Evolutionary conservation across 1,140 invertebrate species (phyloP).

Genomic region (Penaeus vannamei): DNA sequence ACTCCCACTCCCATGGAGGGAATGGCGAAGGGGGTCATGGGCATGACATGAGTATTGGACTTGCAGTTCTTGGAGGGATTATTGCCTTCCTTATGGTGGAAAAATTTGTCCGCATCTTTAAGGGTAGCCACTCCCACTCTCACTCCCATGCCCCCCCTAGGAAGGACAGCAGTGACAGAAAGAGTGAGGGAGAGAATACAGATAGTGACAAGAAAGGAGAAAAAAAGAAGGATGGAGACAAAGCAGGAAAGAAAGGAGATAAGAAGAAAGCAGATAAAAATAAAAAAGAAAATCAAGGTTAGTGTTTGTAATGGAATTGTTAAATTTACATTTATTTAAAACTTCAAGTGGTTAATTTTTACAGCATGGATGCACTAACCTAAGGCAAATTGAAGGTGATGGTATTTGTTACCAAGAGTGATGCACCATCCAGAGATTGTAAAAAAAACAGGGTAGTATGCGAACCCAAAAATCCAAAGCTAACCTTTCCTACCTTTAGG

Average conservation of each 20-base stretch:
- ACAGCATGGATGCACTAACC: too few relatives aligned
- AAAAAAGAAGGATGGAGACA: constrained; percentile 71
- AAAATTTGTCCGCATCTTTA: constrained; percentile 91
- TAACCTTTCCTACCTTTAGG: too few relatives aligned
- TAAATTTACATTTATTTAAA: too few relatives aligned
- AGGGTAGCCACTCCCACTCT: constrained; percentile 83
- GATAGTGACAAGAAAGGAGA: constrained; percentile 68
- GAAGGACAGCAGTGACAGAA: constrained; percentile 73
- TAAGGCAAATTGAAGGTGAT: too few relatives aligned
- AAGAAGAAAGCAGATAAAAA: constrained; percentile 26
- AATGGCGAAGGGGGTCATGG: constrained; percentile 74
- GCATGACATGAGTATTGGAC: constrained; percentile 88
- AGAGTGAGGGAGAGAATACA: constrained; percentile 70
- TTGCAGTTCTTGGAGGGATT: constrained; percentile 92
- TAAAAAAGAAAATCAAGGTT: constrained; percentile 35
- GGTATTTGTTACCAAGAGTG: too few relatives aligned
- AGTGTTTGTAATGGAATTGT: background rate
- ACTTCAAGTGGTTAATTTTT: too few relatives aligned
- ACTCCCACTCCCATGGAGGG: constrained; percentile 75
- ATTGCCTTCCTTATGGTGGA: constrained; percentile 92
- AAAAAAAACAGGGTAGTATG: too few relatives aligned
- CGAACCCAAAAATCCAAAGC: too few relatives aligned
- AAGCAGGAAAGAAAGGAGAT: constrained; percentile 19
- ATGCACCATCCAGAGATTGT: too few relatives aligned
- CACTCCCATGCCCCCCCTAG: constrained; percentile 74